Conservation (phyloP, 2,888 invertebrate genomes). For the Drosophila niveifrons region DNA sequence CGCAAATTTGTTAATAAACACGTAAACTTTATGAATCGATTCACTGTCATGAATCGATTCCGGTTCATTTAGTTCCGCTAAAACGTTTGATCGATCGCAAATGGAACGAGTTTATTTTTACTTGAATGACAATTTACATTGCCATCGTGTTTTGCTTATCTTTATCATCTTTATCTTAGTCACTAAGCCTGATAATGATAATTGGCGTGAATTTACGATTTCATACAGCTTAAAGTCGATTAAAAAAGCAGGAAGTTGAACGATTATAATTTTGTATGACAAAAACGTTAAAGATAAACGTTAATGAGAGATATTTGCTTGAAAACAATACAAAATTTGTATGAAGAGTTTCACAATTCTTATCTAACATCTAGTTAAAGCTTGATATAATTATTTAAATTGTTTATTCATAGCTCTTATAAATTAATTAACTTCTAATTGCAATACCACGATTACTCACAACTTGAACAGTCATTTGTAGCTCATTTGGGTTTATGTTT, state of each 20-base stretch:
- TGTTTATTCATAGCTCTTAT: neutral
- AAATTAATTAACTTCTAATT: neutral
- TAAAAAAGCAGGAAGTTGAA: no score
- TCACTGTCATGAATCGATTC: neutral
- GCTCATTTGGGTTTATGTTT: no score
- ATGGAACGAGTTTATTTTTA: neutral
- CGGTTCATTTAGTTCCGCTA: constrained; percentile 1
- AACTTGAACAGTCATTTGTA: no score
- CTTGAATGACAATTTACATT: neutral
- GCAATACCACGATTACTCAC: neutral
- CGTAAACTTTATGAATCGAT: neutral
- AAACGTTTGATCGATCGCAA: neutral
- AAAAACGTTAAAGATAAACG: no score
- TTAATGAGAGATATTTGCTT: no score
- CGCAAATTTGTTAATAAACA: constrained; percentile 39
- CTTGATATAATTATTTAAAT: neutral
- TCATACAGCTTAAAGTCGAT: neutral
- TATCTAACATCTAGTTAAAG: no score
- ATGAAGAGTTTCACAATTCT: no score
- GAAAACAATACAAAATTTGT: no score
- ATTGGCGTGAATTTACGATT: neutral
- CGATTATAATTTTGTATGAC: no score
- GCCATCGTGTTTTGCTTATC: neutral
- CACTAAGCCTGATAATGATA: neutral
- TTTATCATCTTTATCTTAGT: neutral